These are phyloP conservation scores for Macaca fascicularis DNA, from an alignment of 2,113 vertebrate genomes.

Conservation along the genomic window DNA sequence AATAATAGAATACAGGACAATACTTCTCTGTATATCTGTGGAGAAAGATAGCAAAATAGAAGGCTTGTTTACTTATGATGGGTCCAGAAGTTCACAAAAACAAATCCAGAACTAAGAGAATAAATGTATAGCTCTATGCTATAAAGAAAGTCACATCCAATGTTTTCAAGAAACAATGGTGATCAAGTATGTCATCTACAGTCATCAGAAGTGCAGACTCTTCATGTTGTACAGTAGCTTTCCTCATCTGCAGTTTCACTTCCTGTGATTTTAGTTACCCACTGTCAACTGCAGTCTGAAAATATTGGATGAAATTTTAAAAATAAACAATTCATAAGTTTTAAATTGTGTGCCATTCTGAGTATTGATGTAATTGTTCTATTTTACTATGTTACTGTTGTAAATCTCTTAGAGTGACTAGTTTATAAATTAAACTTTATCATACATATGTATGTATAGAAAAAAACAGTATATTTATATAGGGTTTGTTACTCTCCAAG, in stretches of 20 bases:
- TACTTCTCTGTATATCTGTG: neutral
- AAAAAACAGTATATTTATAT: neutral
- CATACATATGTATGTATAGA: neutral
- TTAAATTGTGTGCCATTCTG: neutral
- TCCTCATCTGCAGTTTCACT: neutral
- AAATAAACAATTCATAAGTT: neutral
- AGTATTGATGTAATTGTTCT: neutral
- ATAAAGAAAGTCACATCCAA: neutral
- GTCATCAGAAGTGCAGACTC: neutral
- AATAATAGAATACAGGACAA: slow-evolving; percentile 53
- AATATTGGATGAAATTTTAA: neutral
- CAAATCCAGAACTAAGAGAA: slow-evolving; percentile 23
- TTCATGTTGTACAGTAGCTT: neutral
- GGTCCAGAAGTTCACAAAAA: slow-evolving; percentile 33
- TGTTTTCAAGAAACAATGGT: neutral
- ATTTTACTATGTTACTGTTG: neutral
- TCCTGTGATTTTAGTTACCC: neutral
- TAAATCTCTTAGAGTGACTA: neutral
- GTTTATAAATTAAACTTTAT: neutral
- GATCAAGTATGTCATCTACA: neutral
- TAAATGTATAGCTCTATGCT: neutral
- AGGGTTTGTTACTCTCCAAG: neutral
- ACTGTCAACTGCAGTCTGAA: neutral
- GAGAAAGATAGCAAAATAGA: neutral
- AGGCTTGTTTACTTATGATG: neutral